Evolutionary conservation across 2,113 vertebrate genomes (phyloP).

Genomic region (Odobenus rosmarus): DNA sequence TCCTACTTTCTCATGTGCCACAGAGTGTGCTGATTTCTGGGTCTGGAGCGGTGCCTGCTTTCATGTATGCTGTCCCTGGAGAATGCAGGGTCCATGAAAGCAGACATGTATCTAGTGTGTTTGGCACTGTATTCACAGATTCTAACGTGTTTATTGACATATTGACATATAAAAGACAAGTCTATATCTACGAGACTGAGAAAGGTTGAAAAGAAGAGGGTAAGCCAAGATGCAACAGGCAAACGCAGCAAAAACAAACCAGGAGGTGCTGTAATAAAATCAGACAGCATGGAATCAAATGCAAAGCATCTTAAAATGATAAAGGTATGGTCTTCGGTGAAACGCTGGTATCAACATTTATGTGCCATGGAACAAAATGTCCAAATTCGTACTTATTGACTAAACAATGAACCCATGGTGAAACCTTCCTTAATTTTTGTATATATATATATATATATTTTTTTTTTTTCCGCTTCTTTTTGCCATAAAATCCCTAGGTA

Average conservation of each 20-base stretch:
- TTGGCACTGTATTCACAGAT: not conserved
- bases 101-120: not conserved
- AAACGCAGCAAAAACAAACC: not conserved
- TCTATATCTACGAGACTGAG: not conserved
- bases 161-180: not conserved
- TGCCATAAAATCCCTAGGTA: not conserved
- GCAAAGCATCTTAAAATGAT: not conserved
- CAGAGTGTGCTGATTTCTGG: not conserved
- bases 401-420: not conserved
- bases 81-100: not conserved
- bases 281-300: not conserved
- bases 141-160: not conserved
- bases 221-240: not conserved
- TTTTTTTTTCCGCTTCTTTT: not conserved
- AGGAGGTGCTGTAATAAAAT: not conserved
- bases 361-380: not conserved
- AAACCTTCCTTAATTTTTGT: not conserved
- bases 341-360: not conserved
- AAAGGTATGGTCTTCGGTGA: not conserved
- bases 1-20: not conserved
- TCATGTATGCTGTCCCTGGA: not conserved
- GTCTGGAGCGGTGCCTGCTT: not conserved
- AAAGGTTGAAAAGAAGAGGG: not conserved
- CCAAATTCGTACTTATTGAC: not conserved
- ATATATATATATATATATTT: not conserved